phyloP scores from a whole-genome alignment of 2,113 vertebrate species.

The Python bivittatus region DNA sequence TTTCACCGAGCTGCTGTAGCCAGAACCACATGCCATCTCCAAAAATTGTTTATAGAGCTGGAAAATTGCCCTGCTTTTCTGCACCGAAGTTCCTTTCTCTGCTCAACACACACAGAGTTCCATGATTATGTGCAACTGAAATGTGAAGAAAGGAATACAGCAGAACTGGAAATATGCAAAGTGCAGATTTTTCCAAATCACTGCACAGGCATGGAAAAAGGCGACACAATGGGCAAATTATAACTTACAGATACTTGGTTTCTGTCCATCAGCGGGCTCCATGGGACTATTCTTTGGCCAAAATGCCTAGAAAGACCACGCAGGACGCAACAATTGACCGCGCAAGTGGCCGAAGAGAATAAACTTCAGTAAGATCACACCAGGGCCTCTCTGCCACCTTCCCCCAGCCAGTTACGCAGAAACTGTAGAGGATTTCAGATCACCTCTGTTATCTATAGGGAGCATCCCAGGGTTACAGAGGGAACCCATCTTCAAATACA shows the following conservation, averaged over 20 bases:
- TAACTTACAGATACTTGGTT: neutral
- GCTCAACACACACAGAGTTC: no score
- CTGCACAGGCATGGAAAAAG: no score
- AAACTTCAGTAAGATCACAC: neutral
- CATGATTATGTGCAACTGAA: no score
- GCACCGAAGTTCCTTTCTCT: no score
- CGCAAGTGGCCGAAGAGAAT: no score
- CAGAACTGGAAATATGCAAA: no score
- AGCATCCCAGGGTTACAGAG: neutral
- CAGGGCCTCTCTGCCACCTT: neutral
- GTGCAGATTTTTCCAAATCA: no score
- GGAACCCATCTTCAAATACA: neutral
- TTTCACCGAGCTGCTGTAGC: neutral
- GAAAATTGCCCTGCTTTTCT: no score
- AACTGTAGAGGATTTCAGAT: neutral
- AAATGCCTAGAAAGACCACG: neutral
- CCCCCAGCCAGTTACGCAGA: neutral
- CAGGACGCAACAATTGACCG: no score
- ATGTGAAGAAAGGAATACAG: no score
- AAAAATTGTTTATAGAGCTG: no score
- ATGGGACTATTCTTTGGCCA: neutral
- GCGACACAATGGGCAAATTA: neutral
- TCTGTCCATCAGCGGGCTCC: no score
- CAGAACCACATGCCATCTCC: neutral
- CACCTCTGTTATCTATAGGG: neutral